Evolutionary conservation across 2,797 vertebrate genomes (phyloP).

Genomic region (Erithacus rubecula): DNA sequence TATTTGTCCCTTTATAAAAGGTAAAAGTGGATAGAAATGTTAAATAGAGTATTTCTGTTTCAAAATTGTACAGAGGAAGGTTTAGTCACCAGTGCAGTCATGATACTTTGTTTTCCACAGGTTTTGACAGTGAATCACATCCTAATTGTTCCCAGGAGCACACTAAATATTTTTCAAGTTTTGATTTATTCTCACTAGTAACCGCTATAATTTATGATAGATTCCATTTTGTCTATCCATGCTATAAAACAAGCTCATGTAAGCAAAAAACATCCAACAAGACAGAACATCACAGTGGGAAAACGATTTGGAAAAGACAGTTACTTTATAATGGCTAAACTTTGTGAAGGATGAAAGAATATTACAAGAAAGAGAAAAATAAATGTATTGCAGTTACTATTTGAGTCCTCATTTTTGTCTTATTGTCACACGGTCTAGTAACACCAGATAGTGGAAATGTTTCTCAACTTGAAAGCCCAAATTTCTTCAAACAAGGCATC

Average conservation of each 20-base stretch:
- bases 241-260: constrained; percentile 27
- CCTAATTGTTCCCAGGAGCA: constrained; percentile 51
- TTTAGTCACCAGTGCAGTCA: background rate
- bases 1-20: background rate
- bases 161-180: constrained; percentile 34
- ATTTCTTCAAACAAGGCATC: background rate
- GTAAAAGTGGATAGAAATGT: background rate
- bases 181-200: constrained; percentile 59
- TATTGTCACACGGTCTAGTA: background rate
- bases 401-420: background rate
- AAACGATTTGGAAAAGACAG: background rate
- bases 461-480: background rate
- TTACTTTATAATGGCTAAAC: constrained; percentile 10
- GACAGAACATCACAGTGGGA: background rate
- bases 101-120: constrained; percentile 31
- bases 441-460: background rate
- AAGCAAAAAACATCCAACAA: constrained; percentile 31
- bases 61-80: background rate
- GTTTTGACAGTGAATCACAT: constrained; percentile 48
- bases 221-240: constrained; percentile 5
- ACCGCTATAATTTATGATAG: constrained; percentile 47
- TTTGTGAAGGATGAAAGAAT: background rate
- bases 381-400: background rate
- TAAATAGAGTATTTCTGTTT: constrained; percentile 10
- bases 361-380: background rate